Conservation (phyloP, 2,113 vertebrate species). For the Thryonomys swinderianus region DNA sequence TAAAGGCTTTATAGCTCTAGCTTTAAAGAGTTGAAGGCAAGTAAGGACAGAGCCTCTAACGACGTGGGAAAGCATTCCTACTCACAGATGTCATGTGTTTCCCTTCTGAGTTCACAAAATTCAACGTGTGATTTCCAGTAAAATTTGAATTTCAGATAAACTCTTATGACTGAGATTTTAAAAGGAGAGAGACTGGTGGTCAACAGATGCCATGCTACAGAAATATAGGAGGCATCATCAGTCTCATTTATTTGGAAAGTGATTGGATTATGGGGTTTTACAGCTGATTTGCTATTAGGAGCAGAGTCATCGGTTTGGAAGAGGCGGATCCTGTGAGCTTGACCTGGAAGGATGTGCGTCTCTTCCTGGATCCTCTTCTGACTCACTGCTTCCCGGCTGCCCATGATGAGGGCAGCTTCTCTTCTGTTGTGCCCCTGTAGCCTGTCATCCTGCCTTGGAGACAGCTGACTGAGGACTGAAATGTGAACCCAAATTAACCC, state of each 20-base stretch:
- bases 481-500: background rate
- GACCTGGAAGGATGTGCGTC: background rate
- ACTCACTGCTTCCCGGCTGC: background rate
- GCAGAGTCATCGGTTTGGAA: background rate
- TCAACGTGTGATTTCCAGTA: background rate
- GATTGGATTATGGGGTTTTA: background rate
- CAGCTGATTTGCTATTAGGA: background rate
- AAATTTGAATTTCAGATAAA: slow-evolving; percentile 16
- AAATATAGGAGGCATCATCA: background rate
- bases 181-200: background rate
- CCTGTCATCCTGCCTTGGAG: background rate
- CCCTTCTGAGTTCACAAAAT: background rate
- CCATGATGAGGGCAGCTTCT: background rate
- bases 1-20: background rate
- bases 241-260: background rate
- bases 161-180: background rate
- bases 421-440: background rate
- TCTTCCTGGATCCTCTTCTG: background rate
- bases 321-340: background rate
- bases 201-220: background rate
- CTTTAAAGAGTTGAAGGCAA: background rate
- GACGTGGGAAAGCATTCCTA: background rate
- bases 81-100: background rate
- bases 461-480: background rate
- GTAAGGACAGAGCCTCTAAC: background rate